Evolutionary conservation across 1,140 invertebrate genomes (phyloP), one percentile per base, ranked within the genome.

Genomic region (Tenebrio molitor): DNA sequence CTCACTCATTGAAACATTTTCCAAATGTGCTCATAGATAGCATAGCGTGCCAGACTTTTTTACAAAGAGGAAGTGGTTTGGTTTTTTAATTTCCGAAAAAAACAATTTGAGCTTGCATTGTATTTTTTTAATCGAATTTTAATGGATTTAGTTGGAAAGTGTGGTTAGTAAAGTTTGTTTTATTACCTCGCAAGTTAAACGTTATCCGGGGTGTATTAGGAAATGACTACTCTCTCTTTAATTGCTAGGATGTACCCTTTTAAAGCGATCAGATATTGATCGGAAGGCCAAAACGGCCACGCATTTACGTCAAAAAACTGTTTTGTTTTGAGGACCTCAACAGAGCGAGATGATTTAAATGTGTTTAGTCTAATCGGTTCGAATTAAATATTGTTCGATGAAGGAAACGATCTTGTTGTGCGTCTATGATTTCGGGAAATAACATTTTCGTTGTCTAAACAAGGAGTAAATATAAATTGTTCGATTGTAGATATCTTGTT

Each of bases 401-500:
- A 29, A 46, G 19, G 17, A n/a, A n/a, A n/a, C 17, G 2, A 50
- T 19, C 21, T 50, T 50, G 21, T 6, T 23, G 44, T 50, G 16
- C 8, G 44, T 21, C 3, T 39, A 39, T 39, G 25, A 29, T 29
- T 29, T 50, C 29, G 1, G 25, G 39, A 23, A 44, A 42, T 33
- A 66, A 46, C 15, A 34, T 64, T 25, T 66, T 66, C 36, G 36
- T 19, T 21, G 36, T 29, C 64, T 42, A 66, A 66, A 66, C 39
- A 66, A 66, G 36, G 36, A 44, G 23, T 44, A 66, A n/a, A 41
- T 66, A 66, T 66, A 42, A 66, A 66, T 23, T 44, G 63, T 41
- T 17, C 63, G 63, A 65, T 65, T 65, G 64, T 66, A 44, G 36
- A 66, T 36, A 15, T 66, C 14, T 21, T 66, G 64, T 66, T 66